These are phyloP conservation scores for Sussaba pulchella DNA, from an alignment of 2,888 invertebrate genomes.

Conservation along the genomic window DNA sequence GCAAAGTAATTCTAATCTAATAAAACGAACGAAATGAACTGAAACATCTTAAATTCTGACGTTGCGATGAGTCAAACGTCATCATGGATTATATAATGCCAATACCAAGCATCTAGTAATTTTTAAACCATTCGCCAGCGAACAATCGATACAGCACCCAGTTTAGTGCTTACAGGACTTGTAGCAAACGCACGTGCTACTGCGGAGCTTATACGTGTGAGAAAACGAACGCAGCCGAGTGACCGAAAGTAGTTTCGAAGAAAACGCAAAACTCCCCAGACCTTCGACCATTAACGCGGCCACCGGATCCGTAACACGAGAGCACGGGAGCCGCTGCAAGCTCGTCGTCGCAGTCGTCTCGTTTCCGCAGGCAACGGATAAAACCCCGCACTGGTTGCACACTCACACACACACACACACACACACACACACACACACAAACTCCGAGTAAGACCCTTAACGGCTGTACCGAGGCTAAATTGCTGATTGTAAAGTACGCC, in stretches of 20 bases:
- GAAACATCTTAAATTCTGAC: too few relatives aligned
- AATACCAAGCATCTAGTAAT: too few relatives aligned
- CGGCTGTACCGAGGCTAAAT: constrained; percentile 58
- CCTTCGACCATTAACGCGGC: neutral
- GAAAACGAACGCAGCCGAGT: constrained; percentile 33
- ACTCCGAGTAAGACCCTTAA: constrained; percentile 60
- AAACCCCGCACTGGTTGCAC: constrained; percentile 50
- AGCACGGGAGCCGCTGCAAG: neutral
- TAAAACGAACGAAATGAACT: too few relatives aligned
- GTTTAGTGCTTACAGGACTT: neutral
- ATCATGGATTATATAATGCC: too few relatives aligned
- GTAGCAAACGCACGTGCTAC: neutral
- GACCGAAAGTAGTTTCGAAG: constrained; percentile 35
- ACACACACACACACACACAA: constrained; percentile 1
- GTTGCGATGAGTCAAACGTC: too few relatives aligned
- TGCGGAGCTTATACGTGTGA: neutral
- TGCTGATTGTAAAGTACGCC: constrained; percentile 65
- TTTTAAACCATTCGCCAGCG: too few relatives aligned
- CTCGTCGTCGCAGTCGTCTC: constrained; percentile 24
- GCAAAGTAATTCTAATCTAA: too few relatives aligned
- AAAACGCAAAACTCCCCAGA: constrained; percentile 28
- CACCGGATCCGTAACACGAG: neutral
- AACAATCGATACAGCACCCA: neutral
- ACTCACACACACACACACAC: too few relatives aligned
- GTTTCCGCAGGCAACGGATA: constrained; percentile 48